These are phyloP conservation scores for Agapostemon virescens DNA, from an alignment of 2,888 invertebrate species.

Conservation along the genomic window DNA sequence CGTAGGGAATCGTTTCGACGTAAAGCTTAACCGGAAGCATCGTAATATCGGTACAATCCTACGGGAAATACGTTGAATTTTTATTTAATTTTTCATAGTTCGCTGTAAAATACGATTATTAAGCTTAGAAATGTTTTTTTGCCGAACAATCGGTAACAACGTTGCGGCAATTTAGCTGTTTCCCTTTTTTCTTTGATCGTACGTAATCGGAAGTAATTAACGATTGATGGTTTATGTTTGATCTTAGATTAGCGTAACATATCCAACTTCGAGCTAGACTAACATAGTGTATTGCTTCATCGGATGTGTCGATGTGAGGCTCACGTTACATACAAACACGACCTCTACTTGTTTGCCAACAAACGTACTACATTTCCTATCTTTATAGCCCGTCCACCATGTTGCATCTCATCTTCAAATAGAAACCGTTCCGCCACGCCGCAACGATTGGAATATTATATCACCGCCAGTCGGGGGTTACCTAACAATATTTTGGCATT, in stretches of 20 bases:
- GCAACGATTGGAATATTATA: conserved; percentile 52
- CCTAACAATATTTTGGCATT: conserved; percentile 47
- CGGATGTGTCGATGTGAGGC: conserved; percentile 49
- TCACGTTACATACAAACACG: conserved; percentile 65
- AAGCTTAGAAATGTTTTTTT: background rate
- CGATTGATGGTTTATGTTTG: conserved; percentile 12
- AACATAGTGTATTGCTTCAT: conserved; percentile 57
- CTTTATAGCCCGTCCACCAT: conserved; percentile 67
- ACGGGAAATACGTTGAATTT: background rate
- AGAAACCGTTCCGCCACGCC: conserved; percentile 58
- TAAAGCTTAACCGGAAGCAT: background rate
- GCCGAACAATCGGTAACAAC: background rate
- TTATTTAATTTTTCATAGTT: background rate
- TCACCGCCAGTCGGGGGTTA: conserved; percentile 45
- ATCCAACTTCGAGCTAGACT: conserved; percentile 34
- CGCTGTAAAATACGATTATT: background rate
- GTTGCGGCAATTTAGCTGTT: background rate
- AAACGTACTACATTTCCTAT: conserved; percentile 64
- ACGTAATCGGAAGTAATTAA: conserved; percentile 8
- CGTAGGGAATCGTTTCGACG: background rate
- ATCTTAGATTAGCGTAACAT: conserved; percentile 21
- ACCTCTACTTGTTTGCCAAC: conserved; percentile 69
- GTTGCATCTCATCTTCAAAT: conserved; percentile 69
- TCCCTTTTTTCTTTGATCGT: background rate
- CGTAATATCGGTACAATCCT: background rate